phyloP scores from a whole-genome alignment of 1,140 invertebrate genomes.

The Drosophila suzukii region DNA sequence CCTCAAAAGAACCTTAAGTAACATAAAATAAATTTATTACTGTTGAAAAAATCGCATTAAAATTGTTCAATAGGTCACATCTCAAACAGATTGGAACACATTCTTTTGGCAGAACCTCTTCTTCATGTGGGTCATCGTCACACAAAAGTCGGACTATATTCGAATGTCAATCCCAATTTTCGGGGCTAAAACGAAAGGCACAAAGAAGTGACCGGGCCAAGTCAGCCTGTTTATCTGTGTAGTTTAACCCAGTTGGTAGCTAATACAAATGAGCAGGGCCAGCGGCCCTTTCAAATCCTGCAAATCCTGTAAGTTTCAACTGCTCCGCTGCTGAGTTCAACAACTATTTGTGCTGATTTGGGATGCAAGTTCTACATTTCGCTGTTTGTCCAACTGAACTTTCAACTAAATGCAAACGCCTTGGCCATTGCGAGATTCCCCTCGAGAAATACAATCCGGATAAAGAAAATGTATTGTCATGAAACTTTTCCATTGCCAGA shows the following conservation, averaged over 20 bases:
- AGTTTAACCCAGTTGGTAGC: slow-evolving; percentile 70
- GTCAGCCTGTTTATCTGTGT: slow-evolving; percentile 34
- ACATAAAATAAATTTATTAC: too few species aligned
- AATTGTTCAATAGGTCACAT: not conserved
- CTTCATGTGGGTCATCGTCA: slow-evolving; percentile 30
- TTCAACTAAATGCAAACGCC: slow-evolving; percentile 52
- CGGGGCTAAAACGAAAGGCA: slow-evolving; percentile 2
- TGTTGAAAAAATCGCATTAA: too few species aligned
- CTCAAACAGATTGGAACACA: not conserved
- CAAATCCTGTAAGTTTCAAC: slow-evolving; percentile 17
- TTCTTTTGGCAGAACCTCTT: slow-evolving; percentile 4
- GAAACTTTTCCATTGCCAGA: slow-evolving; percentile 11
- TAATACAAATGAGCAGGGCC: slow-evolving; percentile 58
- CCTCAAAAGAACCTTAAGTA: too few species aligned
- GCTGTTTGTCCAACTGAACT: slow-evolving; percentile 54
- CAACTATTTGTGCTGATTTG: slow-evolving; percentile 43
- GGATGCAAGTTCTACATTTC: slow-evolving; percentile 46
- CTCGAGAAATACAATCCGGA: slow-evolving; percentile 26
- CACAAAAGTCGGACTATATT: slow-evolving; percentile 10
- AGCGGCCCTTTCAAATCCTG: slow-evolving; percentile 6
- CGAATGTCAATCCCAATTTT: slow-evolving; percentile 47
- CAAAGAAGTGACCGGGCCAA: slow-evolving; percentile 19
- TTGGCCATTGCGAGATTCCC: slow-evolving; percentile 34
- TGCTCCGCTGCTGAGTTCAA: slow-evolving; percentile 28
- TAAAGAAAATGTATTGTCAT: slow-evolving; percentile 31